These are phyloP conservation scores for Canis aureus DNA, from an alignment of 2,113 vertebrate species.

Conservation along the genomic window DNA sequence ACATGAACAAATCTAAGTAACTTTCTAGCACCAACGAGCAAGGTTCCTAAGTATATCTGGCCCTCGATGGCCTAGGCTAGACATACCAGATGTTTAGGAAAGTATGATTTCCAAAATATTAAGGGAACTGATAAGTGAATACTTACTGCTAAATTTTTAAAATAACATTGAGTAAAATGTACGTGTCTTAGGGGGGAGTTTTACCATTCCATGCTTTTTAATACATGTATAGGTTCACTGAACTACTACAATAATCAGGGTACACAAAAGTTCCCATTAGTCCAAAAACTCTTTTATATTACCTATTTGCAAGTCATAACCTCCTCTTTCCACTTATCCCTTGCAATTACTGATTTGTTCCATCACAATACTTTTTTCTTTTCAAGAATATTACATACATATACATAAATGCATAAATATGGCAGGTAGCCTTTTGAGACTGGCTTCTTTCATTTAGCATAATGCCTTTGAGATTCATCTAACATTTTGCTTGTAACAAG, in stretches of 20 bases:
- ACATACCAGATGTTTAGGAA: constrained; percentile 5
- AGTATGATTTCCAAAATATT: constrained; percentile 7
- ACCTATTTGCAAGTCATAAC: not conserved
- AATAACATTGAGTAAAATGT: not conserved
- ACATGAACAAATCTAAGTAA: not conserved
- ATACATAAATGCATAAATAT: not conserved
- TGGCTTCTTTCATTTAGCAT: not conserved
- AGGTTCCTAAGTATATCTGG: not conserved
- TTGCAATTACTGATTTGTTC: not conserved
- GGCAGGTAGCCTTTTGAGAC: not conserved
- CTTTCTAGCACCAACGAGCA: constrained; percentile 1
- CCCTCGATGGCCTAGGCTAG: not conserved
- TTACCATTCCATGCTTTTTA: not conserved
- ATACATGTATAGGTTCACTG: constrained; percentile 17
- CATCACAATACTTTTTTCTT: not conserved
- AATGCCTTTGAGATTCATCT: not conserved
- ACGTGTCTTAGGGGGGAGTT: not conserved
- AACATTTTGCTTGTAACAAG: not conserved
- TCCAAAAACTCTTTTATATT: not conserved
- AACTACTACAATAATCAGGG: not conserved
- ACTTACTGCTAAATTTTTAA: not conserved
- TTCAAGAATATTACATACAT: not conserved
- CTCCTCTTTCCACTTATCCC: not conserved
- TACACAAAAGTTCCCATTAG: not conserved
- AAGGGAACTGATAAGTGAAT: constrained; percentile 21